Evolutionary conservation across 2,113 vertebrate species (phyloP).

Genomic region (Apodemus speciosus): DNA sequence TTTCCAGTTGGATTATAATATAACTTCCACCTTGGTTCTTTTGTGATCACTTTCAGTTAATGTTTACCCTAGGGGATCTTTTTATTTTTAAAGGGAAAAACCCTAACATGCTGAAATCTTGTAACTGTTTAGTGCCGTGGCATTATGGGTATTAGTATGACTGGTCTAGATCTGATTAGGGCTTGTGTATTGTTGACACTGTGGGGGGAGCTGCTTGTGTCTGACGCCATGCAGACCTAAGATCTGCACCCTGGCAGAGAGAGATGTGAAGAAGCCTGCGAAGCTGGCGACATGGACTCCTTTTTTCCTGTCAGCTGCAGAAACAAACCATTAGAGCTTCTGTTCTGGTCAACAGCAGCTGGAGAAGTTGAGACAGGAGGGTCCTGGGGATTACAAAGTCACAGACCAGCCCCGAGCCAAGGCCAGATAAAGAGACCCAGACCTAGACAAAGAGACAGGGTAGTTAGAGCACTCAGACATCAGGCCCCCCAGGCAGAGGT

Average conservation of each 20-base stretch:
- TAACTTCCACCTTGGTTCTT: background rate
- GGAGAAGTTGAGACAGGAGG: background rate
- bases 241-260: background rate
- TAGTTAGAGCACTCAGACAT: background rate
- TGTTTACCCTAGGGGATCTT: too few species aligned
- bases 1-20: background rate
- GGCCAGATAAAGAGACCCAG: background rate
- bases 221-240: background rate
- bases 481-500: background rate
- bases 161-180: too few species aligned
- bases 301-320: background rate
- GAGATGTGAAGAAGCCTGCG: background rate
- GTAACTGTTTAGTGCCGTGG: background rate
- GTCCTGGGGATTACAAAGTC: background rate
- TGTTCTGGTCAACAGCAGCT: background rate
- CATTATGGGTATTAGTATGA: background rate
- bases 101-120: background rate
- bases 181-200: too few species aligned
- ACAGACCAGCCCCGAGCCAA: background rate
- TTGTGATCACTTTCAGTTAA: background rate
- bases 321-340: background rate
- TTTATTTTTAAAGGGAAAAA: background rate
- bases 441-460: too few species aligned
- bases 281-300: background rate
- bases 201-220: background rate